A percentile compares a stretch with the other conserved stretches of the same genome.
Conservation (phyloP, 2,113 vertebrate genomes). For the Monopterus albus region DNA sequence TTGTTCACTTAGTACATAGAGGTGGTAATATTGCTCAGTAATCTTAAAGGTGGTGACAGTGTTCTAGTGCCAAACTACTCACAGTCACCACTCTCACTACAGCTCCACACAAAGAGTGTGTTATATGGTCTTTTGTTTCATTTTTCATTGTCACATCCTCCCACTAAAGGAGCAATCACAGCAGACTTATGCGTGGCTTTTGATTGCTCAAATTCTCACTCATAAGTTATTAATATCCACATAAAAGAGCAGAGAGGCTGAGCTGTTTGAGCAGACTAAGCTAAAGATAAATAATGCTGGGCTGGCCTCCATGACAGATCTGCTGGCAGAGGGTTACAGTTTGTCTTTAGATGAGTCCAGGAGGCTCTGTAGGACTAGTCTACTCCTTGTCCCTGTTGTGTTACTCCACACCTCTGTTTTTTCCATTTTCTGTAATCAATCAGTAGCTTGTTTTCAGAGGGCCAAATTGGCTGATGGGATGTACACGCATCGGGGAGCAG, state of each 20-base stretch:
- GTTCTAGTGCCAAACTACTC: neutral
- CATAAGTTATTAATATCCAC: slow-evolving; percentile 42
- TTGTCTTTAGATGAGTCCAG: slow-evolving; percentile 10
- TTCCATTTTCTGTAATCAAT: slow-evolving; percentile 34
- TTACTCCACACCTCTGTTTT: slow-evolving; percentile 32
- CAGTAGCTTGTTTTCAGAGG: slow-evolving; percentile 9
- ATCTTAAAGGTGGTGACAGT: slow-evolving; percentile 1
- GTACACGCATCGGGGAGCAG: neutral
- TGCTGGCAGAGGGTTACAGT: neutral
- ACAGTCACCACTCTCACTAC: neutral
- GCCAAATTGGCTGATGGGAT: slow-evolving; percentile 23
- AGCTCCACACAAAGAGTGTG: slow-evolving; percentile 26
- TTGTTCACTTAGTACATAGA: neutral
- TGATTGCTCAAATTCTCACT: slow-evolving; percentile 35
- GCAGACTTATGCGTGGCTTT: slow-evolving; percentile 7
- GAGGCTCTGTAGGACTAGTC: neutral
- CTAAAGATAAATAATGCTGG: slow-evolving; percentile 12
- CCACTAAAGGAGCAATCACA: slow-evolving; percentile 27
- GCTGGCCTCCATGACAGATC: slow-evolving; percentile 15
- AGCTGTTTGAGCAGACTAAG: slow-evolving; percentile 18
- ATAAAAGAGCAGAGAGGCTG: slow-evolving; percentile 7
- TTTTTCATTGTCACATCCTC: slow-evolving; percentile 27
- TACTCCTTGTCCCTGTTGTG: slow-evolving; percentile 8
- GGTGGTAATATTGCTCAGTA: slow-evolving; percentile 1
- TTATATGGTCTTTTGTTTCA: slow-evolving; percentile 42